Evolutionary conservation across 2,888 invertebrate species (phyloP).

Genomic region (Epirrita christyi): DNA sequence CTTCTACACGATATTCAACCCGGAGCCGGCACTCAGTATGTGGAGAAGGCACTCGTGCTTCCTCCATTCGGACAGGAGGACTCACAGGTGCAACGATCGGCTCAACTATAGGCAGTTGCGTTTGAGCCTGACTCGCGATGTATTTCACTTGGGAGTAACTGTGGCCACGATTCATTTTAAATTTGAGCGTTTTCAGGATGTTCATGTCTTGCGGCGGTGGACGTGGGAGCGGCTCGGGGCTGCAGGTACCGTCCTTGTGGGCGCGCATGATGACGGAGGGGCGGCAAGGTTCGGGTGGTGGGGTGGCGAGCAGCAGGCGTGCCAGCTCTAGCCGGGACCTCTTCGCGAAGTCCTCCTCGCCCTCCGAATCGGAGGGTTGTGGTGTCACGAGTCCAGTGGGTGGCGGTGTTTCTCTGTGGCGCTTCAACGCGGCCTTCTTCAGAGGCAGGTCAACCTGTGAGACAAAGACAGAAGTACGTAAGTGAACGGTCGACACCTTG

Average conservation of each 20-base stretch:
- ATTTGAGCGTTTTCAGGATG: constrained; percentile 88
- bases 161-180: constrained; percentile 88
- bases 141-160: constrained; percentile 87
- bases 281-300: constrained; percentile 82
- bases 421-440: constrained; percentile 72
- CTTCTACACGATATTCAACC: constrained; percentile 25
- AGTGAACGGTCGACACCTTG: constrained; percentile 72
- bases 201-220: constrained; percentile 78
- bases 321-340: constrained; percentile 81
- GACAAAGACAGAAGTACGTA: constrained; percentile 73
- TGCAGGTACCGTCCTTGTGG: constrained; percentile 91
- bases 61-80: constrained; percentile 43
- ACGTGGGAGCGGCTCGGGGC: constrained; percentile 71
- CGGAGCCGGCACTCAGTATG: constrained; percentile 29
- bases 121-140: constrained; percentile 73
- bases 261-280: constrained; percentile 95
- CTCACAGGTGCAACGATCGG: constrained; percentile 65
- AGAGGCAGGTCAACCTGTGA: constrained; percentile 74
- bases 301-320: constrained; percentile 80
- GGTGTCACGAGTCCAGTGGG: constrained; percentile 87
- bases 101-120: constrained; percentile 34
- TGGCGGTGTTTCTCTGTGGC: constrained; percentile 64
- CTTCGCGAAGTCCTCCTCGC: constrained; percentile 85
- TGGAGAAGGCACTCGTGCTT: constrained; percentile 50
- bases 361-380: constrained; percentile 94